Evolutionary conservation across 2,113 vertebrate species (phyloP), one percentile per base, ranked within the genome.

Genomic region (Prionailurus bengalensis): DNA sequence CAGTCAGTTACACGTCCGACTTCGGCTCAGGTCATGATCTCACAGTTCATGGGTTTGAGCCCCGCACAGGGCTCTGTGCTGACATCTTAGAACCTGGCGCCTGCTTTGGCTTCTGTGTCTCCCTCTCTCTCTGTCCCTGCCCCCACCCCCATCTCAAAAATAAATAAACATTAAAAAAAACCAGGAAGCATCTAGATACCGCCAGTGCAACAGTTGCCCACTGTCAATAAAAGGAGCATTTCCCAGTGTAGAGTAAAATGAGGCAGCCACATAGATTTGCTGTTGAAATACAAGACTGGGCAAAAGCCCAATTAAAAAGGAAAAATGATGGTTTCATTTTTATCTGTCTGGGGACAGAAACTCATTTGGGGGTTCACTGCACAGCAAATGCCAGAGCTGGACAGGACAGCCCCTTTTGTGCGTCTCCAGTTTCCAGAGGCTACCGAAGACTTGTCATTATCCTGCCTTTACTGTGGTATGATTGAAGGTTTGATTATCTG

Each of bases 191-290:
- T 96, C 61, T 92, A 92, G 85, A 94, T 94, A 97, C 91, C 89
- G 96, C 97, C 88, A 88, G 53, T 29, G 90, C 96, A 94, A 85
- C 48, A 96, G 95, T 96, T 97, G 96, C 98, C 97, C 97, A 98
- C 97, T 97, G 96, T 97, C 96, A 98, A 96, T 70, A 92, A 98
- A 97, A 86, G 96, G 98, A 98, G 97, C 96, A 98, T 97, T 98
- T 99, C 98, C 29, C 98, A 98, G 98, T 98, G 98, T 95, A 98
- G 98, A 98, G 98, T 98, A 98, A 97, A 96, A 96, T 92, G 55
- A 95, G 97, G 66, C 96, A 98, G 94, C 99, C 99, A 99, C 99
- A 99, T 97, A 97, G 97, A 58, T 85, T 71, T 79, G 93, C 82
- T 96, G 83, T 98, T 99, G 95, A 98, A 98, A 97, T 96, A 48